Conservation (phyloP, 2,888 invertebrate species). For the Drosophila lacicola region DNA sequence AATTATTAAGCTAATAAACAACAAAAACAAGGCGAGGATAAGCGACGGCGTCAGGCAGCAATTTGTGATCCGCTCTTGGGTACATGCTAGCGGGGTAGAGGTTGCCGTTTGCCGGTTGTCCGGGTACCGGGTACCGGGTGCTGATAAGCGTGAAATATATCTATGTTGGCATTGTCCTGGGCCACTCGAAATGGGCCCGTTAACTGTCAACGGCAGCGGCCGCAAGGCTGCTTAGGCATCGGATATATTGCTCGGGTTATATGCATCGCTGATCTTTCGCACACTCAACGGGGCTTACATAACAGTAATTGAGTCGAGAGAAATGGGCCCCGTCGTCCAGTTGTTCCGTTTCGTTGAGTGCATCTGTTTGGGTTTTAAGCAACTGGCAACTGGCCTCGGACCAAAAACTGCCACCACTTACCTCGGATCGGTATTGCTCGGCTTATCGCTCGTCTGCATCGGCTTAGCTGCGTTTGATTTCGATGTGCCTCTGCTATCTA, state of each 20-base stretch:
- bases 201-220: conserved; percentile 72
- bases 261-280: conserved; percentile 72
- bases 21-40: conserved; percentile 59
- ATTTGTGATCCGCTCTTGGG: conserved; percentile 54
- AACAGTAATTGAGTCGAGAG: conserved; percentile 69
- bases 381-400: conserved; percentile 26
- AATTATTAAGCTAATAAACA: conserved; percentile 80
- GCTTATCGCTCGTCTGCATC: conserved; percentile 69
- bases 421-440: conserved; percentile 17
- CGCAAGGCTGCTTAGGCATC: conserved; percentile 32
- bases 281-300: conserved; percentile 59
- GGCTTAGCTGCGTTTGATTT: conserved; percentile 62
- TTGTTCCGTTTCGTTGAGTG: conserved; percentile 41
- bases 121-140: conserved; percentile 22
- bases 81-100: background rate
- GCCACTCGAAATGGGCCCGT: conserved; percentile 61
- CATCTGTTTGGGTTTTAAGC: conserved; percentile 70
- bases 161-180: conserved; percentile 46
- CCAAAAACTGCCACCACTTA: conserved; percentile 12
- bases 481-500: conserved; percentile 17
- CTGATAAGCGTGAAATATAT: conserved; percentile 81
- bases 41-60: conserved; percentile 42
- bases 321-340: conserved; percentile 18
- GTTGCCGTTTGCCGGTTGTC: conserved; percentile 21
- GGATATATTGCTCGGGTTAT: conserved; percentile 57